Conservation (phyloP, 1,140 invertebrate genomes). For the Scaptomyza graminum region DNA sequence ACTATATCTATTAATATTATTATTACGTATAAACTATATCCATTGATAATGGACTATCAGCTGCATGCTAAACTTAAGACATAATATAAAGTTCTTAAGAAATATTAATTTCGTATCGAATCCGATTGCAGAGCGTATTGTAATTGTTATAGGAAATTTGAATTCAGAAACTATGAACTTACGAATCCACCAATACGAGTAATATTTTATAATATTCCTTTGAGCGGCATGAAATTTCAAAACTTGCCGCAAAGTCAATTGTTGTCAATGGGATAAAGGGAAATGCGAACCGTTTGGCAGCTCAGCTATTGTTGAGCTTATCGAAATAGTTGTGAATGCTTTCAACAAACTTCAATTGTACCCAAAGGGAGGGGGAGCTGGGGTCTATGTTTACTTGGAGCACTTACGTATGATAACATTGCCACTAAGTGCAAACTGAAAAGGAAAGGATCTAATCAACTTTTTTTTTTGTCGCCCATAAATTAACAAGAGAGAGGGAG, state of each 20-base stretch:
- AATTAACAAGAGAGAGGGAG: neutral
- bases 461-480: no score
- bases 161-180: no score
- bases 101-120: neutral
- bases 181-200: no score
- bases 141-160: neutral
- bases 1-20: neutral
- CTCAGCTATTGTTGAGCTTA: neutral
- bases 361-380: no score
- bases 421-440: slow-evolving; percentile 23
- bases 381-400: neutral
- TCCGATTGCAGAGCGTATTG: slow-evolving; percentile 16
- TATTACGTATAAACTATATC: no score
- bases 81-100: slow-evolving; percentile 10
- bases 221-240: no score
- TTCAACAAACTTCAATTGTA: neutral
- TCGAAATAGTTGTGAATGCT: slow-evolving; percentile 5
- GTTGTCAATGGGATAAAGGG: no score
- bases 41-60: no score
- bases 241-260: no score
- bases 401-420: slow-evolving; percentile 48
- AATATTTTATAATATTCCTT: no score
- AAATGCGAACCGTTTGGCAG: slow-evolving; percentile 10
- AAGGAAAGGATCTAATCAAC: neutral
- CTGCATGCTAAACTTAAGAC: slow-evolving; percentile 26